Base-by-base conservation (phyloP, 2,888 invertebrate species). In the Dasypolia templi region DNA sequence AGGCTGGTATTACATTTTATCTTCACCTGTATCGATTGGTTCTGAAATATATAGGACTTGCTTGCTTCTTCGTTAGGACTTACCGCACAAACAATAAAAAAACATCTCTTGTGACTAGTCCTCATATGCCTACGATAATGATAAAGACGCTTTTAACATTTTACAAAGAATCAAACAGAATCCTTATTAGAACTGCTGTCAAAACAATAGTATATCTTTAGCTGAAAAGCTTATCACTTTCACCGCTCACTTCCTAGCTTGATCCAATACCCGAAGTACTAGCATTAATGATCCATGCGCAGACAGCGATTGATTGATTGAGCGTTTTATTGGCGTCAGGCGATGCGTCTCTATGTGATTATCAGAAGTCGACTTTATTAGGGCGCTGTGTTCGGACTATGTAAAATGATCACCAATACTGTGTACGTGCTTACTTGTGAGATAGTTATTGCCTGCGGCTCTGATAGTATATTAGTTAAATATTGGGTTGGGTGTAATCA, bases 261-360 rank as follows among this genome's bases (percentile, higher is more conserved):
- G 46, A 49, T 72, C 68, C 59, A 53, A 80, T 79, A 71, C 32
- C 51, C 83, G 66, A 80, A 87, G 88, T 89, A 85, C 84, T 84
- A 74, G 84, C 88, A 88, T 88, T 89, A 84, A 84, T 86, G 83
- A 88, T 85, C 80, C 86, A 87, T 87, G 90, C 88, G 84, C 80
- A 84, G 84, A 88, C 88, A 87, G 84, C 81, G 77, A 88, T 89
- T 90, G 90, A 90, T 90, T 89, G 90, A 90, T 90, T 87, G 90
- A 88, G 81, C 86, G 82, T 89, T 88, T 89, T 89, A 89, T 90
- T 89, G 88, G 82, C 85, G 83, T 84, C 84, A 75, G 84, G 35
- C 73, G 79, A 87, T 77, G 82, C 76, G 65, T 87, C 78, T 83
- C 79, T 83, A 77, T 86, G 77, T 87, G 86, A 86, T 86, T 86